These are phyloP conservation scores for Tortrix viridana DNA, from an alignment of 2,888 invertebrate species.

Conservation along the genomic window DNA sequence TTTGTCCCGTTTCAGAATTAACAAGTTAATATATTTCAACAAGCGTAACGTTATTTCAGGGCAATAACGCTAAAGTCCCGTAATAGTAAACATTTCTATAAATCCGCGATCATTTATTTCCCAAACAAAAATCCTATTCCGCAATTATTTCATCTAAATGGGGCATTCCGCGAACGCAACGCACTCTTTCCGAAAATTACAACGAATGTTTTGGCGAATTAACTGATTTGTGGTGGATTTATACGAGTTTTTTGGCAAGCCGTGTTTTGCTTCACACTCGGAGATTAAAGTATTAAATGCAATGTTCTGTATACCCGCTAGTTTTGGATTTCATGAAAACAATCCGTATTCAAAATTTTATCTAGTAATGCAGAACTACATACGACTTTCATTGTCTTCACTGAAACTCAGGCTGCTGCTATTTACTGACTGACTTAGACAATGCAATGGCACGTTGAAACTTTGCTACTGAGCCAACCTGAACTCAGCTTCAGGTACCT, in stretches of 20 bases:
- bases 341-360: too few relatives aligned
- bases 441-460: too few relatives aligned
- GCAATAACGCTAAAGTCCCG: slow-evolving; percentile 11
- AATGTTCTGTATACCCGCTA: not conserved
- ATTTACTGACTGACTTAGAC: too few relatives aligned
- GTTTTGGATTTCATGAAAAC: not conserved
- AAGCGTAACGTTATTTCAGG: not conserved
- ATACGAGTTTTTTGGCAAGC: slow-evolving; percentile 44
- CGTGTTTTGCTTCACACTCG: slow-evolving; percentile 27
- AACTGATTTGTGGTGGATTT: slow-evolving; percentile 50
- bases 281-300: slow-evolving; percentile 13
- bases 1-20: too few relatives aligned
- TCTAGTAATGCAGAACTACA: too few relatives aligned
- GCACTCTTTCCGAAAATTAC: slow-evolving; percentile 56
- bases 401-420: too few relatives aligned
- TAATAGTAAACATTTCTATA: slow-evolving; percentile 35
- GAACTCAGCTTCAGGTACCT: too few relatives aligned
- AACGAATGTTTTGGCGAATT: slow-evolving; percentile 49
- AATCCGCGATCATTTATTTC: slow-evolving; percentile 42
- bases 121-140: slow-evolving; percentile 50
- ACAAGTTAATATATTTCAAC: not conserved
- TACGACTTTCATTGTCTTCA: too few relatives aligned
- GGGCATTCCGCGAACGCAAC: slow-evolving; percentile 53
- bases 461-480: too few relatives aligned
- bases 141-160: slow-evolving; percentile 56